Percentiles rank a stretch among this genome's conserved stretches.
These are phyloP conservation scores for Cepphus grylle DNA, from an alignment of 2,113 vertebrate species.

Conservation along the genomic window DNA sequence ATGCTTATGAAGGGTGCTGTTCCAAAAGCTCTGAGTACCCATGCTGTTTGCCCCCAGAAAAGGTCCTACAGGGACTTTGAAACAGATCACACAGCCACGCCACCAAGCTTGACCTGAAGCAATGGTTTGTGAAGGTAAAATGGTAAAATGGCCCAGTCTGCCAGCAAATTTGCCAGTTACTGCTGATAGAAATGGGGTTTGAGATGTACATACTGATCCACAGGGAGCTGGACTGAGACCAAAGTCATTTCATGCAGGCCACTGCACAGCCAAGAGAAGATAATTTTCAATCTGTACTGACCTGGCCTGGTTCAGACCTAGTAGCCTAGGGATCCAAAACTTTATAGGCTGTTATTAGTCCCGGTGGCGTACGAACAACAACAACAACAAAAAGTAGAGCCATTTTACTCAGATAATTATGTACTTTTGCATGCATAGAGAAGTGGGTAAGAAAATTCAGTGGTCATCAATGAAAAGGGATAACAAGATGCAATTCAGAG, in stretches of 20 bases:
- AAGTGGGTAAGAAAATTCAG: neutral
- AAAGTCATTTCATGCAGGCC: slow-evolving; percentile 18
- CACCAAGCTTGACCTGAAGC: slow-evolving; percentile 1
- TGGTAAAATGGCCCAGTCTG: neutral
- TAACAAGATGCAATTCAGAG: neutral
- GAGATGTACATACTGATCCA: slow-evolving; percentile 8
- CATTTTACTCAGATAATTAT: neutral
- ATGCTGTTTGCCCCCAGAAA: neutral
- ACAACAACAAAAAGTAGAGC: neutral
- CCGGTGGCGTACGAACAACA: too few relatives aligned
- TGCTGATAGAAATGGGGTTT: slow-evolving; percentile 1
- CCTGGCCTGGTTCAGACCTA: neutral
- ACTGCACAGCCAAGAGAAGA: neutral
- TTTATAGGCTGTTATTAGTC: neutral
- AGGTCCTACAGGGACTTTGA: neutral
- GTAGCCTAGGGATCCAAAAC: neutral
- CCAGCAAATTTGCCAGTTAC: neutral
- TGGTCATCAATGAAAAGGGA: neutral
- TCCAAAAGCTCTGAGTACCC: neutral
- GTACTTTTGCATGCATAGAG: neutral
- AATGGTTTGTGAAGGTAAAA: slow-evolving; percentile 31
- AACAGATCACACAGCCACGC: neutral
- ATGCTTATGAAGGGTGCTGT: neutral
- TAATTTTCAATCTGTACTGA: neutral
- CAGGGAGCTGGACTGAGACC: slow-evolving; percentile 28